Percentiles rank a stretch among this genome's conserved stretches.
phyloP scores from a whole-genome alignment of 2,797 vertebrate species.

The Coranthus polyacanthus region DNA sequence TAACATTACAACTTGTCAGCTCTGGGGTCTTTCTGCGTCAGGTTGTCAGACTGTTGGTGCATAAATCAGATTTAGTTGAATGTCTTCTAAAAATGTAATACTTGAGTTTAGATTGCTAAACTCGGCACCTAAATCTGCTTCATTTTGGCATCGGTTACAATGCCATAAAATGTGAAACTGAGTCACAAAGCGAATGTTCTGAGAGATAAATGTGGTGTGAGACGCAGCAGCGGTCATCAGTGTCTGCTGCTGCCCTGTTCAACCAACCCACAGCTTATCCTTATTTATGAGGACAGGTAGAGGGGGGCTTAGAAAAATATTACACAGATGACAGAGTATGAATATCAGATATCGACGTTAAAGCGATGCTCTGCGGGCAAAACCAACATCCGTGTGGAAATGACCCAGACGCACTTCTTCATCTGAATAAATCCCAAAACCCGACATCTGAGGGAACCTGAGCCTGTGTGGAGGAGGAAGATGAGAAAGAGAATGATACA shows the following conservation, averaged over 20 bases:
- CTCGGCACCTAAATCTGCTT: no score
- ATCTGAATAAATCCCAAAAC: conserved; percentile 57
- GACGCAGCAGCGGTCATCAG: background rate
- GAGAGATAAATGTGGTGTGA: conserved; percentile 34
- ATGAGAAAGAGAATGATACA: conserved; percentile 39
- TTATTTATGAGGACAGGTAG: conserved; percentile 60
- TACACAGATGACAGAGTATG: conserved; percentile 54
- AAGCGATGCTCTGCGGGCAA: conserved; percentile 49
- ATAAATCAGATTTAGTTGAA: background rate
- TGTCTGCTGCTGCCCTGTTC: conserved; percentile 15
- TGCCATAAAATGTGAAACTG: conserved; percentile 27
- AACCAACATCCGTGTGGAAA: conserved; percentile 75
- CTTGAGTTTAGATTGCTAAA: conserved; percentile 4
- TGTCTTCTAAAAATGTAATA: conserved; percentile 1
- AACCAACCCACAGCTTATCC: conserved; percentile 42
- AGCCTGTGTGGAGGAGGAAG: conserved; percentile 28
- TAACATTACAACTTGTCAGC: no score
- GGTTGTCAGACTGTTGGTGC: background rate
- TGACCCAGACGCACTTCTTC: conserved; percentile 68
- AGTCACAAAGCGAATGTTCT: conserved; percentile 26
- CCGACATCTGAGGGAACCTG: conserved; percentile 65
- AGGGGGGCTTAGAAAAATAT: conserved; percentile 49
- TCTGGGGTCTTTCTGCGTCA: background rate
- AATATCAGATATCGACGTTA: conserved; percentile 64
- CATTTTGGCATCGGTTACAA: conserved; percentile 3